Percentiles rank a stretch among this genome's conserved stretches.
These are phyloP conservation scores for Dorcus hopei DNA, from an alignment of 2,888 invertebrate genomes.

Conservation along the genomic window DNA sequence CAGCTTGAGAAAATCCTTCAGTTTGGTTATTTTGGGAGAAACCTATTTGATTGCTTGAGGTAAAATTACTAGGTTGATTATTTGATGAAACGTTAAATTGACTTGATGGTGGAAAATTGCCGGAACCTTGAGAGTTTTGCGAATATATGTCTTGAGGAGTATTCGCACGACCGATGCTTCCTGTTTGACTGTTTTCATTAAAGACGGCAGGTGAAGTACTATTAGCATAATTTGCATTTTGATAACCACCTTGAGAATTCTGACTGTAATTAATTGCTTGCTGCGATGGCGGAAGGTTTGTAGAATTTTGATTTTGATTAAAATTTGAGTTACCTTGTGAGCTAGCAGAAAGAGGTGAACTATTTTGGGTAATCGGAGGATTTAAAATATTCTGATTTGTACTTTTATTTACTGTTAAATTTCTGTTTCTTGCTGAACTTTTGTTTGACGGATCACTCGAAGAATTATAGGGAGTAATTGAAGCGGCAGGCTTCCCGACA, in stretches of 20 bases:
- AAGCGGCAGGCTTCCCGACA: conserved; percentile 54
- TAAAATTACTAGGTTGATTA: conserved; percentile 6
- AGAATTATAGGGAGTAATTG: conserved; percentile 51
- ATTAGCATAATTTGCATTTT: background rate
- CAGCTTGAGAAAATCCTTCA: background rate
- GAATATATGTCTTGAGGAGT: conserved; percentile 6
- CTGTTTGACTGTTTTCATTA: background rate
- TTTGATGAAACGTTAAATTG: background rate
- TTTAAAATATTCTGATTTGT: conserved; percentile 39
- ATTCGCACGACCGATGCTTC: background rate
- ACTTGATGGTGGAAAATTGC: conserved; percentile 5
- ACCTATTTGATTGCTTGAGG: background rate
- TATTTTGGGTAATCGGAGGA: conserved; percentile 5
- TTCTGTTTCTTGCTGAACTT: conserved; percentile 8
- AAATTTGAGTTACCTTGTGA: conserved; percentile 18
- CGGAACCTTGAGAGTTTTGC: conserved; percentile 5
- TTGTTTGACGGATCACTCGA: conserved; percentile 10
- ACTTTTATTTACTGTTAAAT: conserved; percentile 10
- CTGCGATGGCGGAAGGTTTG: conserved; percentile 17
- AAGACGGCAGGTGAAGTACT: background rate
- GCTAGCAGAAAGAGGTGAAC: conserved; percentile 10
- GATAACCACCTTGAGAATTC: background rate
- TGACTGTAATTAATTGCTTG: background rate
- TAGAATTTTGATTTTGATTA: conserved; percentile 7
- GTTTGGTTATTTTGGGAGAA: conserved; percentile 2